Percentiles rank a stretch among this genome's conserved stretches.
Conservation (phyloP, 2,113 vertebrate species). For the Prietella phreatophila region DNA sequence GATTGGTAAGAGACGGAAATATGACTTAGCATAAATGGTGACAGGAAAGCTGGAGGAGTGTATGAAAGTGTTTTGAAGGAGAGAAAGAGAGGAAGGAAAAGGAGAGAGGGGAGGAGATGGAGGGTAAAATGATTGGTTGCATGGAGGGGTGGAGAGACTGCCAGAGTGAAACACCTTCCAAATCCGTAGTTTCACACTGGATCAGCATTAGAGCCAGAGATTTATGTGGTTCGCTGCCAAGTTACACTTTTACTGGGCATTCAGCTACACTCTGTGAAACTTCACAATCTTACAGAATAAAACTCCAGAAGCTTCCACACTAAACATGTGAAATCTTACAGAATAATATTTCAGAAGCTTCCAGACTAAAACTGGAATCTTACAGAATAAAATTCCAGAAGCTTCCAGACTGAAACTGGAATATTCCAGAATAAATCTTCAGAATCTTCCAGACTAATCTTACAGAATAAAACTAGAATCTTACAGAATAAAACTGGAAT, state of each 20-base stretch:
- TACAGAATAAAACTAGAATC: too few species aligned
- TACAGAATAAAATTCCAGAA: too few species aligned
- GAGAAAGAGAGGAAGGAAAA: background rate
- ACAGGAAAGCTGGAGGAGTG: conserved; percentile 30
- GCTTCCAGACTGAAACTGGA: background rate
- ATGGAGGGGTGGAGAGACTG: conserved; percentile 67
- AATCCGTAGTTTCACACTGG: background rate
- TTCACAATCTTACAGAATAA: background rate
- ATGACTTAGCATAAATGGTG: conserved; percentile 34
- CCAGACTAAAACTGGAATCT: background rate
- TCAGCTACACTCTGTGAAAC: background rate
- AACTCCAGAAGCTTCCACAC: background rate
- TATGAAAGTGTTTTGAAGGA: background rate
- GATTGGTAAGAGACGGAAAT: background rate
- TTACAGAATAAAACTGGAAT: too few species aligned
- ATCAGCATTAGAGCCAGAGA: background rate
- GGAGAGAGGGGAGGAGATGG: conserved; percentile 28
- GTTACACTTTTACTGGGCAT: background rate
- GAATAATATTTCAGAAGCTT: background rate
- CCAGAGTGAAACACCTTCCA: conserved; percentile 46
- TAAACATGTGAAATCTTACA: background rate
- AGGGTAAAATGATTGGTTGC: conserved; percentile 64
- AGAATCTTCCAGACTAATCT: too few species aligned
- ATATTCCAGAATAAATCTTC: background rate
- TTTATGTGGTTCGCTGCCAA: background rate